Percentiles rank a stretch among this genome's conserved stretches.
Evolutionary conservation across 2,888 invertebrate species (phyloP).

Genomic region (Thymelicus acteon): DNA sequence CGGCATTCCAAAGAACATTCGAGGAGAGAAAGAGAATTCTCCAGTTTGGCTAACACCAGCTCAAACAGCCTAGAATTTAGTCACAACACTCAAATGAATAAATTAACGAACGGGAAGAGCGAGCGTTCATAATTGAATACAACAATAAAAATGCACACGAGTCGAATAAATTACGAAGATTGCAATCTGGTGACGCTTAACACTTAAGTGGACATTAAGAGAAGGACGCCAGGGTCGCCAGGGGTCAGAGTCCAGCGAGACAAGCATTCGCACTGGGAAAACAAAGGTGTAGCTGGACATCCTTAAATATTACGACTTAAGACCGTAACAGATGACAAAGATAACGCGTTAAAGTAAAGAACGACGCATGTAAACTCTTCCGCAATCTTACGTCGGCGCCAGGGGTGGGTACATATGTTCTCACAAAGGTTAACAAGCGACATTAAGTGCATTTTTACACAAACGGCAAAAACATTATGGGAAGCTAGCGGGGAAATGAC

Average conservation of each 20-base stretch:
- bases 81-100: not conserved
- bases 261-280: conserved; percentile 22
- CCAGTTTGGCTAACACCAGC: not conserved
- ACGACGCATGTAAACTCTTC: conserved; percentile 55
- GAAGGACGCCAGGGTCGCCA: conserved; percentile 26
- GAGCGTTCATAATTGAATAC: conserved; percentile 29
- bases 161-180: conserved; percentile 34
- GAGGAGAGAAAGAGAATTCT: no score
- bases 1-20: no score
- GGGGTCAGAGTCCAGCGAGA: conserved; percentile 20
- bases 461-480: conserved; percentile 62
- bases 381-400: conserved; percentile 69
- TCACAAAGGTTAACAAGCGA: conserved; percentile 73
- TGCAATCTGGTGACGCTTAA: conserved; percentile 35
- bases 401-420: conserved; percentile 61
- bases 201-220: conserved; percentile 37
- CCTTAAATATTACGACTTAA: conserved; percentile 36
- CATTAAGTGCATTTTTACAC: conserved; percentile 66
- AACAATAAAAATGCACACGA: conserved; percentile 33
- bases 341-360: conserved; percentile 45
- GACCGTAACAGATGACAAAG: conserved; percentile 44
- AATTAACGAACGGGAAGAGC: conserved; percentile 33
- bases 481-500: conserved; percentile 54
- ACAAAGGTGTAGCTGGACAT: conserved; percentile 34
- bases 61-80: not conserved